These are phyloP conservation scores for Pseudopleuronectes americanus DNA, from an alignment of 2,797 vertebrate genomes.

Conservation along the genomic window DNA sequence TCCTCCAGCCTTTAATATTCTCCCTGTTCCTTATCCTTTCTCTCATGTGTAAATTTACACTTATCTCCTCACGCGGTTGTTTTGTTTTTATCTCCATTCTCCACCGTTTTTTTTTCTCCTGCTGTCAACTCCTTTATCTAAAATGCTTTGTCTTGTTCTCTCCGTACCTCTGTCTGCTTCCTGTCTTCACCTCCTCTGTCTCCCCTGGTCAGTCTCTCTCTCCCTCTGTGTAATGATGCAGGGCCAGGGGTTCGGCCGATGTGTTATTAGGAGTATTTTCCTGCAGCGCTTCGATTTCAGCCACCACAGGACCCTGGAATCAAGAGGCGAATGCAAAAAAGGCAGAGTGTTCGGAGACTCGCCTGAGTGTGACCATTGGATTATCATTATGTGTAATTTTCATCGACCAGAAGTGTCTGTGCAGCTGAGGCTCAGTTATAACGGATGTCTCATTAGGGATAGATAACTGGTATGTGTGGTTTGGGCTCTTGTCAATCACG, in stretches of 20 bases:
- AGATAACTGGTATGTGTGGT: background rate
- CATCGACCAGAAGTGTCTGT: background rate
- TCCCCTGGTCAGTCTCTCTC: background rate
- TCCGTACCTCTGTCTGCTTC: background rate
- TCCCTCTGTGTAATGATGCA: constrained; percentile 42
- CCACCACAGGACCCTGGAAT: background rate
- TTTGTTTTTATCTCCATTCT: constrained; percentile 22
- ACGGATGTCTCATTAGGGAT: background rate
- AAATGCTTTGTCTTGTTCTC: constrained; percentile 15
- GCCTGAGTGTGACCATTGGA: background rate
- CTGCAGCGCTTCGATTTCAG: background rate
- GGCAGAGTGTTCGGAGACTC: background rate
- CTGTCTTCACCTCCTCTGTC: too few relatives aligned
- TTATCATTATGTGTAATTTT: constrained; percentile 18
- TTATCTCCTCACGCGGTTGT: constrained; percentile 34
- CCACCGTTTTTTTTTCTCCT: background rate
- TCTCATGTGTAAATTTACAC: constrained; percentile 40
- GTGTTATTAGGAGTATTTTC: background rate
- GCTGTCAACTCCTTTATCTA: background rate
- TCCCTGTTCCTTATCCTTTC: constrained; percentile 12
- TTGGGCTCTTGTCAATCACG: constrained; percentile 1
- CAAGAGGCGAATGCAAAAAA: background rate
- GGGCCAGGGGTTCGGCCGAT: background rate
- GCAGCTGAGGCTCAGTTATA: background rate
- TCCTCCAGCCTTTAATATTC: constrained; percentile 14